Evolutionary conservation across 2,888 invertebrate species (phyloP), one percentile per base, ranked within the genome.

Genomic region (Patella pellucida): DNA sequence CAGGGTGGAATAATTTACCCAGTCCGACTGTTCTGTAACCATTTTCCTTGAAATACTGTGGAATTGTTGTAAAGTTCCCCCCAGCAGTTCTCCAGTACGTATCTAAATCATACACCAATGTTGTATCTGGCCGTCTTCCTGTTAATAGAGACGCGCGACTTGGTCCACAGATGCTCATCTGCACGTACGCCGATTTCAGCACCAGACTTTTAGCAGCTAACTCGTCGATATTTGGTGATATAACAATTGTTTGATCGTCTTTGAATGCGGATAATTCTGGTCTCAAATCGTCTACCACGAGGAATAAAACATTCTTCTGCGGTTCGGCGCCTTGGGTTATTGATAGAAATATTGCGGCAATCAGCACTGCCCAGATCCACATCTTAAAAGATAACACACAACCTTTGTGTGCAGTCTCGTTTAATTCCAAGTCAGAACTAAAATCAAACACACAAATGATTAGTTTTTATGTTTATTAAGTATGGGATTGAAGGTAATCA

Each of bases 11-110:
- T 12, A 62, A 14, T 62, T 62, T 62, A 5, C 62, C 62, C 19
- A 62, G 23, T 23, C 62, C 62, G 23, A 23, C 62, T 23, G 62
- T 62, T 12, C 62, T 19, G 19, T 62, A 62, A 23, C 62, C 62
- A 19, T 62, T 62, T 11, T 62, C 62, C 14, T 62, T 62, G 23
- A 62, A 62, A 23, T 62, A 62, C 23, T 62, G 62, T 11, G 62
- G 62, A 23, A 62, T 62, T 9, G 62, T 62, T 62, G 62, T 11
- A 62, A 62, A 62, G 23, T 62, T 23, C 3, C 62, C 62, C 19
- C 62, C 62, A 62, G 19, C 62, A 62, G 62, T 62, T 62, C 62
- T n/a, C 62, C 62, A 62, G 19, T 62, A 62, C 7, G 62, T 62
- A 14, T 62, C 14, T 23, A 62, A 23, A 62, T 62, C 62, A 62